Evolutionary conservation across 2,113 vertebrate genomes (phyloP).

Genomic region (Microcebus lehilahytsara): DNA sequence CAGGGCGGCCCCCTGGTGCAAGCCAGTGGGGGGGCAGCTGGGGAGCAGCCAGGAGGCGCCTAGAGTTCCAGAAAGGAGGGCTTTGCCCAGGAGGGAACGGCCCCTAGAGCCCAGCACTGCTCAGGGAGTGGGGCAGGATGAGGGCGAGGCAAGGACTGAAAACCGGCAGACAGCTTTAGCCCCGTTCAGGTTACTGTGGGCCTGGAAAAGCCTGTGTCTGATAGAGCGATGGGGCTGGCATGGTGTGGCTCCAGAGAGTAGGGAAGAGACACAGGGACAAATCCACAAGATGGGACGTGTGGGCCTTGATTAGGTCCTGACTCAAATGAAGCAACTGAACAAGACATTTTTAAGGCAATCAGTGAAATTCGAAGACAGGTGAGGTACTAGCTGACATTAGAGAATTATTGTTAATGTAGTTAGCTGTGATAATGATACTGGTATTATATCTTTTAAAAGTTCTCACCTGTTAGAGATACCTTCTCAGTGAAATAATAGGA

Average conservation of each 20-base stretch:
- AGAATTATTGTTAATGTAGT: slow-evolving; percentile 34
- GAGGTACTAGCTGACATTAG: not conserved
- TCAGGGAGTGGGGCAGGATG: not conserved
- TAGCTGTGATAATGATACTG: slow-evolving; percentile 4
- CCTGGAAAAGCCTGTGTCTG: not conserved
- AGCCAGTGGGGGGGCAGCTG: accelerated
- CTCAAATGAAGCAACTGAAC: not conserved
- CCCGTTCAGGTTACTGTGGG: not conserved
- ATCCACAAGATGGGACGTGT: not conserved
- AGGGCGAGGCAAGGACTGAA: not conserved
- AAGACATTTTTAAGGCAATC: slow-evolving; percentile 29
- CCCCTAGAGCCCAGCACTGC: not conserved
- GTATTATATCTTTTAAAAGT: slow-evolving; percentile 13
- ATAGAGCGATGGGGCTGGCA: not conserved
- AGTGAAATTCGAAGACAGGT: not conserved
- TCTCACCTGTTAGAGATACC: not conserved
- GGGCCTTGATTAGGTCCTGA: not conserved
- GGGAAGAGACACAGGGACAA: not conserved
- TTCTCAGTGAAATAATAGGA: not conserved
- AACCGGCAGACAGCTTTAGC: not conserved
- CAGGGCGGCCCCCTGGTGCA: not conserved
- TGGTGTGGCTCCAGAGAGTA: not conserved
- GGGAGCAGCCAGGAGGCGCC: not conserved
- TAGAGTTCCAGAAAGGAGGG: not conserved
- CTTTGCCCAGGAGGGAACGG: not conserved